These are phyloP conservation scores for Acrobasis repandana DNA, from an alignment of 2,888 invertebrate genomes.

Conservation along the genomic window DNA sequence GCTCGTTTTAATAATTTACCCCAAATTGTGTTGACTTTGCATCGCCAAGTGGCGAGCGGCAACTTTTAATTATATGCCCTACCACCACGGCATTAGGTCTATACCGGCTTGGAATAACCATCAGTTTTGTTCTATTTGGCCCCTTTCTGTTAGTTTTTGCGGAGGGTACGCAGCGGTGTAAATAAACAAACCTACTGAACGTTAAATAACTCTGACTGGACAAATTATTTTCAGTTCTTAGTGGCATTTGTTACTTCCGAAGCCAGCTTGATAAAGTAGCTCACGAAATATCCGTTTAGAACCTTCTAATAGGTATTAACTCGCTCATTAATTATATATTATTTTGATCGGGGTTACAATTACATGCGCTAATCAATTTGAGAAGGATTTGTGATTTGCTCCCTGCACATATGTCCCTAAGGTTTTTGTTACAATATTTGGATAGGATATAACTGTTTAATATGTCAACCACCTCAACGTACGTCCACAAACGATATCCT, in stretches of 20 bases:
- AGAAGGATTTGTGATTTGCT: slow-evolving; percentile 21
- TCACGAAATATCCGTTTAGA: slow-evolving; percentile 43
- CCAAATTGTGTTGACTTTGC: slow-evolving; percentile 45
- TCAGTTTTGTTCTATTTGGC: slow-evolving; percentile 39
- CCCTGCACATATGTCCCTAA: no score
- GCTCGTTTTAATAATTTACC: slow-evolving; percentile 68
- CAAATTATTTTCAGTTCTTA: slow-evolving; percentile 56
- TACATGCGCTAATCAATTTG: slow-evolving; percentile 30
- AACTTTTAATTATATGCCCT: slow-evolving; percentile 44
- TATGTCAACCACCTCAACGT: no score
- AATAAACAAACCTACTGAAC: slow-evolving; percentile 60
- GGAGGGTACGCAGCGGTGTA: slow-evolving; percentile 47
- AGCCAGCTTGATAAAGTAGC: slow-evolving; percentile 40
- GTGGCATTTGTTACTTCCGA: slow-evolving; percentile 47
- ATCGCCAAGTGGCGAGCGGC: slow-evolving; percentile 39
- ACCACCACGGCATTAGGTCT: slow-evolving; percentile 39
- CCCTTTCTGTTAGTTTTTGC: slow-evolving; percentile 43
- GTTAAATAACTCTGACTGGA: slow-evolving; percentile 61
- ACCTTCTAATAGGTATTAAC: slow-evolving; percentile 47
- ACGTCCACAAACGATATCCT: no score
- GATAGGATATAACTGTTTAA: no score
- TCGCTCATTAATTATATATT: slow-evolving; percentile 43
- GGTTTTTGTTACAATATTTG: no score
- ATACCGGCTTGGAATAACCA: slow-evolving; percentile 31
- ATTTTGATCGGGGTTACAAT: slow-evolving; percentile 35